Percentiles rank a stretch among this genome's conserved stretches.
Conservation (phyloP, 1,140 invertebrate species). For the Zaprionus nigranus region DNA sequence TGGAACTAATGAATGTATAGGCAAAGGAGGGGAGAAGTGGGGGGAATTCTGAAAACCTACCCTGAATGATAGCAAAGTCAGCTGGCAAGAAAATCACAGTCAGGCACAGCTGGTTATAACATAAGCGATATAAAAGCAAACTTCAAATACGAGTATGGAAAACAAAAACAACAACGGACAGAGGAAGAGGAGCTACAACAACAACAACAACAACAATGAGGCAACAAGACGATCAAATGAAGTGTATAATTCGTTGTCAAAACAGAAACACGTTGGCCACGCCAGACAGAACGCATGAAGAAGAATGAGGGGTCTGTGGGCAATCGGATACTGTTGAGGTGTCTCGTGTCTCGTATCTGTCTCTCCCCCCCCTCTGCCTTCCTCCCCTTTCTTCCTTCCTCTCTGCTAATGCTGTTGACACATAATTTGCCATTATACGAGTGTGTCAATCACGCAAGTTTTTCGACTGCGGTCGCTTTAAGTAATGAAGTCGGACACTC, state of each 20-base stretch:
- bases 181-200: background rate
- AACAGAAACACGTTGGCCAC: slow-evolving; percentile 33
- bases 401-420: slow-evolving; percentile 43
- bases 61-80: background rate
- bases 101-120: background rate
- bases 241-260: slow-evolving; percentile 64
- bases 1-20: background rate
- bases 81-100: slow-evolving; percentile 1
- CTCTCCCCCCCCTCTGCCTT: background rate
- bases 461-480: slow-evolving; percentile 13
- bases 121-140: background rate
- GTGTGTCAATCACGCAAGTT: slow-evolving; percentile 48
- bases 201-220: slow-evolving; percentile 13
- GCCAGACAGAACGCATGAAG: background rate
- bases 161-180: slow-evolving; percentile 1
- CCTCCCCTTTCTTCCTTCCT: background rate
- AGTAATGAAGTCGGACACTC: slow-evolving; percentile 28
- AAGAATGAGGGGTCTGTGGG: background rate
- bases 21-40: background rate
- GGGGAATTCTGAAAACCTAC: background rate
- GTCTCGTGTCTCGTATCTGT: slow-evolving; percentile 9
- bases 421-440: slow-evolving; percentile 61
- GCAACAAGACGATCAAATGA: slow-evolving; percentile 47
- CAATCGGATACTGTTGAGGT: slow-evolving; percentile 28
- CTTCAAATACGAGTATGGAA: slow-evolving; percentile 15